These are phyloP conservation scores for Emydura subglobosa DNA, from an alignment of 2,113 vertebrate species.

Conservation along the genomic window DNA sequence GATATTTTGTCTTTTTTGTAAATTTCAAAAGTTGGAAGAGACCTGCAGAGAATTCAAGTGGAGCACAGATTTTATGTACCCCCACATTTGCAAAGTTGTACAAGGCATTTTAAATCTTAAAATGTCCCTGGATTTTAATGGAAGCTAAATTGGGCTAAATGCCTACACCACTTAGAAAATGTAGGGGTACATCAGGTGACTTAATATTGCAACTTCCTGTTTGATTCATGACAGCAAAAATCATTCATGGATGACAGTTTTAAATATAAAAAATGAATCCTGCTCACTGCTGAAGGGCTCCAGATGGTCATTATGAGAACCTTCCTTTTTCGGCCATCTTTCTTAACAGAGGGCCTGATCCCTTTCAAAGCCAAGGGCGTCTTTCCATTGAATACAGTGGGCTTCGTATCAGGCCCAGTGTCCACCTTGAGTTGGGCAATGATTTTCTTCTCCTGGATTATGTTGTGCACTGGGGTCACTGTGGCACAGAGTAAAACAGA, in stretches of 20 bases:
- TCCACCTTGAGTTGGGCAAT: background rate
- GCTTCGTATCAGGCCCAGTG: background rate
- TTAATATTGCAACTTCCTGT: background rate
- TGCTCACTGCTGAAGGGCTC: background rate
- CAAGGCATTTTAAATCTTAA: background rate
- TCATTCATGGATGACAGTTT: background rate
- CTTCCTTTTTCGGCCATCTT: background rate
- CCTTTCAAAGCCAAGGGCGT: background rate
- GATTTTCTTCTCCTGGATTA: background rate
- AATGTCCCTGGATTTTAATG: background rate
- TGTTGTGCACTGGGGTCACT: background rate
- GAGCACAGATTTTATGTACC: background rate
- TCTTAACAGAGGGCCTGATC: background rate
- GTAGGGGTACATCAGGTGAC: constrained; percentile 18
- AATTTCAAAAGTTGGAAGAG: background rate
- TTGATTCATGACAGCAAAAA: background rate
- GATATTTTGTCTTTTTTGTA: background rate
- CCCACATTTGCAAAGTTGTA: background rate
- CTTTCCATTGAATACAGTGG: background rate
- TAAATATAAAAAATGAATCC: background rate
- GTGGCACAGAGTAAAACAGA: background rate
- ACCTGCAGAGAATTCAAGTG: background rate
- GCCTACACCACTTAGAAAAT: background rate
- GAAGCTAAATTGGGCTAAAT: background rate
- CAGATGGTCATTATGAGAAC: background rate